Percentiles rank a stretch among this genome's conserved stretches.
These are phyloP conservation scores for Dipodomys spectabilis DNA, from an alignment of 2,113 vertebrate genomes.

Conservation along the genomic window DNA sequence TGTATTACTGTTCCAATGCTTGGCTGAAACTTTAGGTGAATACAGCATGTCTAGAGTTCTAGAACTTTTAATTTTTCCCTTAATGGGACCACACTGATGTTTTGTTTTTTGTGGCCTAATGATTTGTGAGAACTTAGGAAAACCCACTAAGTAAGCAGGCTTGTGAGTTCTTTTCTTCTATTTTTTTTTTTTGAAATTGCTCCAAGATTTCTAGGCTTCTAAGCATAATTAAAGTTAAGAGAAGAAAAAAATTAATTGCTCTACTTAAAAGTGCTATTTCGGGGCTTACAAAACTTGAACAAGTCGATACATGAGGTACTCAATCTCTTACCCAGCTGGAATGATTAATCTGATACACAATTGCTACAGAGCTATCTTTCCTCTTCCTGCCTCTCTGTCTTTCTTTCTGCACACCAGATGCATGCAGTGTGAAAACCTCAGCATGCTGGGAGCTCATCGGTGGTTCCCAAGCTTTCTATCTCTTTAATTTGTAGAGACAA, in stretches of 20 bases:
- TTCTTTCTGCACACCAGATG: background rate
- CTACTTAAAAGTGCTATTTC: slow-evolving; percentile 54
- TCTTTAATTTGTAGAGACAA: background rate
- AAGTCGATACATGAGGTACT: background rate
- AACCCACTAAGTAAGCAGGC: slow-evolving; percentile 26
- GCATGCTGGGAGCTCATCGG: background rate
- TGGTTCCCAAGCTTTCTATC: background rate
- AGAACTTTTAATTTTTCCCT: background rate
- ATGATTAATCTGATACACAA: background rate
- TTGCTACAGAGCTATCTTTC: background rate
- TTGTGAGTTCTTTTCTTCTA: background rate
- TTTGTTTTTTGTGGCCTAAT: background rate
- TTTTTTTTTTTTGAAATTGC: background rate
- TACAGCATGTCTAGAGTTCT: background rate
- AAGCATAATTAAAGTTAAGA: slow-evolving; percentile 70
- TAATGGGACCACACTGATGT: background rate
- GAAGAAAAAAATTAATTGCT: slow-evolving; percentile 69
- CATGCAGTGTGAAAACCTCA: background rate
- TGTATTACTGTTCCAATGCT: background rate
- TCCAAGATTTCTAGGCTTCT: slow-evolving; percentile 43
- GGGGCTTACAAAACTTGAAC: slow-evolving; percentile 40
- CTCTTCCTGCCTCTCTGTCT: background rate
- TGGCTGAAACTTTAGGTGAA: background rate
- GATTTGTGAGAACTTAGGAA: slow-evolving; percentile 50
- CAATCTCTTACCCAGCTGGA: background rate